A percentile compares a stretch with the other conserved stretches of the same genome.
Evolutionary conservation across 2,797 vertebrate genomes (phyloP).

Genomic region (Platyrinchus mystaceus): DNA sequence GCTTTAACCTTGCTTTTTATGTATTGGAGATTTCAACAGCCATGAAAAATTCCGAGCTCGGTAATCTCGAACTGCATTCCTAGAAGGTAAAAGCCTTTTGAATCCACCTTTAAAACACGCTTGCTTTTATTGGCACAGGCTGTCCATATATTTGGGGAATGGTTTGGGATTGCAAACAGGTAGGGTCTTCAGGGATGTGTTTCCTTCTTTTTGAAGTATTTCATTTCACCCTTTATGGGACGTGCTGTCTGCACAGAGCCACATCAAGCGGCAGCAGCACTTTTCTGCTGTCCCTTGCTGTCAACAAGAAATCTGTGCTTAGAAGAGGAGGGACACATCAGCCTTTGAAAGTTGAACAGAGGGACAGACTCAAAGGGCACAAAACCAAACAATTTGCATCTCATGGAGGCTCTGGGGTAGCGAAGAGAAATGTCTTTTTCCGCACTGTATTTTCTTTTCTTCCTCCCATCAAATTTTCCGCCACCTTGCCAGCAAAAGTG

Average conservation of each 20-base stretch:
- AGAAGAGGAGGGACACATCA: background rate
- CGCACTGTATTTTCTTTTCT: background rate
- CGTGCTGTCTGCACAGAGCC: background rate
- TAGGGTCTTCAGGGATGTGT: background rate
- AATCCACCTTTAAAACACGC: background rate
- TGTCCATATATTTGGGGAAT: background rate
- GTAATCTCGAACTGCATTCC: conserved; percentile 30
- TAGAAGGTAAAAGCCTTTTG: conserved; percentile 38
- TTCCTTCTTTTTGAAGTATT: conserved; percentile 10
- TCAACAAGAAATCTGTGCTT: conserved; percentile 28
- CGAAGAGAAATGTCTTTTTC: background rate
- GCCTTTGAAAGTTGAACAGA: conserved; percentile 20
- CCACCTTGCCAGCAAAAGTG: accelerated
- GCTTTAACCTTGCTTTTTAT: conserved; percentile 39
- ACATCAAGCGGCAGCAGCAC: background rate
- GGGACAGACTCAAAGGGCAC: background rate
- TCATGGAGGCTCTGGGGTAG: background rate
- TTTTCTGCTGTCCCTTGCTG: conserved; percentile 3
- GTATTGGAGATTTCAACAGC: background rate
- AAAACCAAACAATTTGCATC: background rate
- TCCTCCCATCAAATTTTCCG: background rate
- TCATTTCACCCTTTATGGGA: conserved; percentile 12
- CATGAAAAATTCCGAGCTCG: background rate
- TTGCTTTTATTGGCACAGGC: background rate
- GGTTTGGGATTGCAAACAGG: conserved; percentile 21